These are phyloP conservation scores for Patiria miniata DNA, from an alignment of 35 echinoderm and acorn worm species.

Conservation along the genomic window DNA sequence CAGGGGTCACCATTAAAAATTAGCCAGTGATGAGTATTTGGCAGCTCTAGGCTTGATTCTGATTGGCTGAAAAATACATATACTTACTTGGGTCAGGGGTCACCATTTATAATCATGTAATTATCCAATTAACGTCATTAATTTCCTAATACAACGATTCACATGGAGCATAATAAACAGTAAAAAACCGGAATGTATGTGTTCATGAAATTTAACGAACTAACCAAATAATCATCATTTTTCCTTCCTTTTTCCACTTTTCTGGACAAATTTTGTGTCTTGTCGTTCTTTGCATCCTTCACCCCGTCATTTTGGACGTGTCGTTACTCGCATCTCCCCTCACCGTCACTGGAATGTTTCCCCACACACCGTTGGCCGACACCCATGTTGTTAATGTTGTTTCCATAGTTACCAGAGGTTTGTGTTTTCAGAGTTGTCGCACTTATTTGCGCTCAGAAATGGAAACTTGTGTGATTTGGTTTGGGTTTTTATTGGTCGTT, in stretches of 20 bases:
- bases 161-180: too few species aligned
- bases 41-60: too few species aligned
- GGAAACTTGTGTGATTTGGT: constrained; percentile 3
- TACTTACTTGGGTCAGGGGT: too few species aligned
- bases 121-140: too few species aligned
- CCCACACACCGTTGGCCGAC: constrained; percentile 22
- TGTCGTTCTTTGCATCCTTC: constrained; percentile 19
- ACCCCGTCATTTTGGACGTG: constrained; percentile 8
- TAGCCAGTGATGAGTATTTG: too few species aligned
- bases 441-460: neutral
- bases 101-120: too few species aligned
- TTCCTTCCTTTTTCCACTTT: neutral
- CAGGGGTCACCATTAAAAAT: too few species aligned
- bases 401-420: constrained; percentile 54
- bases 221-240: constrained; percentile 30
- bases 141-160: too few species aligned
- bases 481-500: too few species aligned
- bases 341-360: constrained; percentile 1
- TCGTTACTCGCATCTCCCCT: neutral
- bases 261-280: neutral
- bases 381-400: constrained; percentile 16
- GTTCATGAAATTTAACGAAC: neutral
- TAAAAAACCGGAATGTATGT: too few species aligned
- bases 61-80: too few species aligned
- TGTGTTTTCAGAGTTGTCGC: constrained; percentile 16